Evolutionary conservation across 2,797 vertebrate genomes (phyloP), one percentile per base, ranked within the genome.

Genomic region (Poeciliopsis paucimaculata): DNA sequence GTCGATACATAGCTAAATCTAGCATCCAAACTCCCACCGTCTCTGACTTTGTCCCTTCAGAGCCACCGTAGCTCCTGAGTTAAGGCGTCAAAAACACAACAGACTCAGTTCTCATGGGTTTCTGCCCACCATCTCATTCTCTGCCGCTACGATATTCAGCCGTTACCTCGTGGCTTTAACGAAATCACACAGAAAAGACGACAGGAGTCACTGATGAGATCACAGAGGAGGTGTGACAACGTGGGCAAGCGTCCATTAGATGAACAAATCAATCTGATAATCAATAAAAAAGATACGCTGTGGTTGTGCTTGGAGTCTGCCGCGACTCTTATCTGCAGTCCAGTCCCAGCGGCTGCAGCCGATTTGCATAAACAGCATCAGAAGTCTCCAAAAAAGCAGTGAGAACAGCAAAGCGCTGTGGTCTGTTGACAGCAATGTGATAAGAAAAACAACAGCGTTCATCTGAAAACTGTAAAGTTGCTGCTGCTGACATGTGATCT

Each of bases 271-370:
- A 1, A 64, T 76, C n/a, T 18, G 18, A 64, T 26, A 0, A 74
- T 10, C 18, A 97, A 97, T 85, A 88, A 13, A n/a, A 45, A 70
- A 45, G 26, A 13, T 76, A 72, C 20, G 1, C 28, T 31, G 31
- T 74, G 15, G 53, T 39, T 13, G 18, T 68, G 39, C 64, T 5
- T 16, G 2, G 4, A 41, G 41, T 18, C 11, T 36, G n/a, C 26
- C n/a, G 15, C 13, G 41, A 49, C 47, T 62, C 18, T 6, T 39
- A 43, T 66, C 20, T 75, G 23, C 31, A 20, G 49, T 4, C 5
- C 2, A 16, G 46, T 72, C 34, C 4, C 18, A 5, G n/a, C 11
- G 41, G n/a, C 23, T 20, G 7, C 2, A 41, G 62, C 62, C 3
- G 16, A 15, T 31, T 7, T 41, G 13, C 20, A 46, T 28, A 68